These are phyloP conservation scores for Helicoverpa zea DNA, from an alignment of 1,140 invertebrate genomes.

Conservation along the genomic window DNA sequence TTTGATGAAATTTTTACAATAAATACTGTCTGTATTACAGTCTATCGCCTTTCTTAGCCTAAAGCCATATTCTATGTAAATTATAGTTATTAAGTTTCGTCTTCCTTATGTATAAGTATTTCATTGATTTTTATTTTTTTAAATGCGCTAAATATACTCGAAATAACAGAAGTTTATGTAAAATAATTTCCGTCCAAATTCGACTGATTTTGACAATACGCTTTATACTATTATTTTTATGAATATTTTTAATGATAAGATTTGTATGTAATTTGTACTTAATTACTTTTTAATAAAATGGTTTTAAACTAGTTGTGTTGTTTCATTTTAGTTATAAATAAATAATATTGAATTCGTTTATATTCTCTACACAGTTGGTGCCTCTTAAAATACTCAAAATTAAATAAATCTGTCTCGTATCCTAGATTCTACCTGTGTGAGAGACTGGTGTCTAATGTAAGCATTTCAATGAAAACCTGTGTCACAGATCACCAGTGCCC, in stretches of 20 bases:
- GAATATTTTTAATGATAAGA: conserved; percentile 50
- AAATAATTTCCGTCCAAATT: conserved; percentile 72
- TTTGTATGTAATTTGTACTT: conserved; percentile 55
- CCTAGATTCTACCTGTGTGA: no score
- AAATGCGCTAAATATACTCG: conserved; percentile 18
- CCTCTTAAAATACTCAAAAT: no score
- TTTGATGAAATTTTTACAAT: background rate
- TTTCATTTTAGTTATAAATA: conserved; percentile 43
- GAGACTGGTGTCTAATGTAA: no score
- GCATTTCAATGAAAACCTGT: no score
- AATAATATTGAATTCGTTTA: background rate
- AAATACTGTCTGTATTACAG: conserved; percentile 3
- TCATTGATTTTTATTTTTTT: conserved; percentile 12
- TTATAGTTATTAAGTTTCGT: conserved; percentile 43
- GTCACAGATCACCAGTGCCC: no score
- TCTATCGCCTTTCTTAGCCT: conserved; percentile 6
- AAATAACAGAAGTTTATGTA: conserved; percentile 53
- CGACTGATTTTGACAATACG: conserved; percentile 67
- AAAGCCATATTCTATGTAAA: conserved; percentile 50
- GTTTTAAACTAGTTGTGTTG: conserved; percentile 52
- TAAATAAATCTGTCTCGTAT: no score
- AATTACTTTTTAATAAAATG: conserved; percentile 56
- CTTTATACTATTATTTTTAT: conserved; percentile 59
- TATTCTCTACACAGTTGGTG: no score
- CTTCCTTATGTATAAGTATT: conserved; percentile 40